Evolutionary conservation across 1,140 invertebrate genomes (phyloP).

Genomic region (Argopecten irradians): DNA sequence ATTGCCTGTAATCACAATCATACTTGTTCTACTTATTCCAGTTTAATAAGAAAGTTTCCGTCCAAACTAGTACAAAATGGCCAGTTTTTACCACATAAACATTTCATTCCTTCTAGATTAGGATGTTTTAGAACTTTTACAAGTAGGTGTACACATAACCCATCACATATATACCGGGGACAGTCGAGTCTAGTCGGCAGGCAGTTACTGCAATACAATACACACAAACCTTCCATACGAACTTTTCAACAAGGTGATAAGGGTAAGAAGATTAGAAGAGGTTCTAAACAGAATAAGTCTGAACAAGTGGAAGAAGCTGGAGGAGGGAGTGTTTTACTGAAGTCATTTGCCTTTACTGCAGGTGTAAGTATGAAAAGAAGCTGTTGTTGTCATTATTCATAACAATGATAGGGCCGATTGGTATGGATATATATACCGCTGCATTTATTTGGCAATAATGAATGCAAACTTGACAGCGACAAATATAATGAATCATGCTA

Average conservation of each 20-base stretch:
- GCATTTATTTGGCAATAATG: no score
- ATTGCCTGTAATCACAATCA: neutral
- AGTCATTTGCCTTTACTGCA: neutral
- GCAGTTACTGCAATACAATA: neutral
- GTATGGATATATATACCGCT: no score
- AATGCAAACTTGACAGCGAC: no score
- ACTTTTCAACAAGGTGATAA: neutral
- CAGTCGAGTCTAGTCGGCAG: neutral
- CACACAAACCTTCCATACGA: neutral
- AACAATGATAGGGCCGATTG: no score
- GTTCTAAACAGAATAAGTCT: neutral
- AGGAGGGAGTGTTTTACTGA: neutral
- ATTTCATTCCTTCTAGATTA: neutral
- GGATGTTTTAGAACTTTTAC: neutral
- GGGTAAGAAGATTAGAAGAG: neutral
- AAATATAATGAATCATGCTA: no score
- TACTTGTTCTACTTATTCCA: neutral
- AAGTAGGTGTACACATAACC: neutral
- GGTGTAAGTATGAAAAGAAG: neutral
- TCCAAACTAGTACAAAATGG: neutral
- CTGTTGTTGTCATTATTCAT: neutral
- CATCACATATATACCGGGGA: neutral
- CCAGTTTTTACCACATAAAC: neutral
- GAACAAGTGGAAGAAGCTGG: neutral
- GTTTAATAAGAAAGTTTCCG: neutral